phyloP scores from a whole-genome alignment of 2,113 vertebrate genomes.

The Vimba vimba region DNA sequence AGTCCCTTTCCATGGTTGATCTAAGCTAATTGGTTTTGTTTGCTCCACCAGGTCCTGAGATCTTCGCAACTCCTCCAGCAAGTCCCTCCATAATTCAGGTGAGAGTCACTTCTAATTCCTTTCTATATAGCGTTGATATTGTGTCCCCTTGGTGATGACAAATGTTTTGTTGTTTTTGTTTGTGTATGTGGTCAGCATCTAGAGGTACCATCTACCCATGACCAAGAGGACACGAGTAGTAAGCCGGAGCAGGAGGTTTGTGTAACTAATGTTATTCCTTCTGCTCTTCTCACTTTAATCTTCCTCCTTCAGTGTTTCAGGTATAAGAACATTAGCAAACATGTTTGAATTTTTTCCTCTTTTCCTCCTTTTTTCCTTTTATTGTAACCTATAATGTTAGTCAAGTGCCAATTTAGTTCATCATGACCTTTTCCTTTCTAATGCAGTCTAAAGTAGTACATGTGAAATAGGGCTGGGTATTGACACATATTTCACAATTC shows the following conservation, averaged over 20 bases:
- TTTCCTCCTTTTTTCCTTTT: not conserved
- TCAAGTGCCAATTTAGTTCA: not conserved
- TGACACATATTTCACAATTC: too few species aligned
- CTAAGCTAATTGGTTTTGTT: conserved; percentile 35
- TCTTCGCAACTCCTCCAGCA: conserved; percentile 51
- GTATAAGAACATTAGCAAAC: not conserved
- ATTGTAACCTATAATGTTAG: not conserved
- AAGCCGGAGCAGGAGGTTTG: conserved; percentile 72
- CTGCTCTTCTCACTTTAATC: not conserved
- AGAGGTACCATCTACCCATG: conserved; percentile 66
- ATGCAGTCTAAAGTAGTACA: not conserved
- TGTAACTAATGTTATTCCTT: conserved; percentile 4
- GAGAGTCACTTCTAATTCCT: conserved; percentile 48
- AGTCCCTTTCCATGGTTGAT: not conserved
- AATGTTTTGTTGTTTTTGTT: not conserved
- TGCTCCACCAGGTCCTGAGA: conserved; percentile 68
- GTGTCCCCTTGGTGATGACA: not conserved
- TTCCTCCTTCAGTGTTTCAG: not conserved
- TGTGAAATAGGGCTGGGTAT: too few species aligned
- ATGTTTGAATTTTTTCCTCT: not conserved
- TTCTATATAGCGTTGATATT: not conserved
- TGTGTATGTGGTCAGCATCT: conserved; percentile 64
- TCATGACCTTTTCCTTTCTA: not conserved
- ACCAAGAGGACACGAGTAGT: conserved; percentile 57
- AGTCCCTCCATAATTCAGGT: conserved; percentile 78